A percentile compares a stretch with the other conserved stretches of the same genome.
These are phyloP conservation scores for Gymnocypris eckloni DNA, from an alignment of 2,797 vertebrate genomes.

Conservation along the genomic window DNA sequence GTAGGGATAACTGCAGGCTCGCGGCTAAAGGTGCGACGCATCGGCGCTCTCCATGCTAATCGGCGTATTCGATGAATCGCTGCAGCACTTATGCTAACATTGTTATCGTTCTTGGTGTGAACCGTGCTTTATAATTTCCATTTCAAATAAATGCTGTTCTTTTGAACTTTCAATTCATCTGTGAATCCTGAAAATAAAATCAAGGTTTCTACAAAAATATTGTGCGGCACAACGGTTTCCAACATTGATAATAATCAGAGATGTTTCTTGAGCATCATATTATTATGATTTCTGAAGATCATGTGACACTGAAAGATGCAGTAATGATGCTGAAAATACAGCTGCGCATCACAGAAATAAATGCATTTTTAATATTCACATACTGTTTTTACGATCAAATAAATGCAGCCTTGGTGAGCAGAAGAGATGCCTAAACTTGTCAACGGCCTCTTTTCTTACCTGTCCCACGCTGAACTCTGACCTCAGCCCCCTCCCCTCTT, in stretches of 20 bases:
- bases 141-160: no score
- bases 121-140: no score
- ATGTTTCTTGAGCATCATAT: no score
- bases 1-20: no score
- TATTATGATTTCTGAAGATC: neutral
- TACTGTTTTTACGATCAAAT: neutral
- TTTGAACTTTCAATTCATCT: neutral
- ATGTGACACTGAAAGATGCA: neutral
- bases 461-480: neutral
- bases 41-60: no score
- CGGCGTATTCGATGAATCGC: no score
- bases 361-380: neutral
- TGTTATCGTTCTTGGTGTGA: no score
- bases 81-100: no score
- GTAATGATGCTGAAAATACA: neutral
- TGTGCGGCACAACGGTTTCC: neutral
- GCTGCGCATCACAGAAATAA: no score
- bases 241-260: no score
- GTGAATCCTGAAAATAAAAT: neutral
- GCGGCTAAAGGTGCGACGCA: no score
- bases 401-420: neutral
- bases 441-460: neutral
- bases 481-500: conserved; percentile 67
- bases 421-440: neutral
- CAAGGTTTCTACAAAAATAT: neutral